These are phyloP conservation scores for Grantiella picta DNA, from an alignment of 2,113 vertebrate species.

Conservation along the genomic window DNA sequence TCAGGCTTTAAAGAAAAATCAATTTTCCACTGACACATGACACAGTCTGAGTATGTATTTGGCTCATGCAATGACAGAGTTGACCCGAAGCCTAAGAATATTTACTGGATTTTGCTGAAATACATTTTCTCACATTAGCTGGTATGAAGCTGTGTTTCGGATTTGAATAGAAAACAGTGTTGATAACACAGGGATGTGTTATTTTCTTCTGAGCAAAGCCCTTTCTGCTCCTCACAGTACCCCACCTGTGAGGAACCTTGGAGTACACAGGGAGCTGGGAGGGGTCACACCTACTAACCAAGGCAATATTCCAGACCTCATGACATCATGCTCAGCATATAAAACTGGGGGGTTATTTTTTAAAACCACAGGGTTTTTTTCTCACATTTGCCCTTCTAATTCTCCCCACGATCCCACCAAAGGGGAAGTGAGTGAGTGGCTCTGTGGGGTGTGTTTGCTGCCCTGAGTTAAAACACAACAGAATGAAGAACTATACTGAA, in stretches of 20 bases:
- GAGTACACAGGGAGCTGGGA: not conserved
- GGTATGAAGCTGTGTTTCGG: not conserved
- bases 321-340: not conserved
- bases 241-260: accelerated
- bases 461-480: not conserved
- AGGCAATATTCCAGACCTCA: not conserved
- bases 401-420: not conserved
- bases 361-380: not conserved
- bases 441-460: not conserved
- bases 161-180: not conserved
- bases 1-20: not conserved
- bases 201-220: accelerated
- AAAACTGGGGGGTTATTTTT: not conserved
- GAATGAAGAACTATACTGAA: not conserved
- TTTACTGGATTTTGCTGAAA: not conserved
- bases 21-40: not conserved
- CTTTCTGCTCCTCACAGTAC: not conserved
- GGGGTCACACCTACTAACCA: no score
- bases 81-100: not conserved
- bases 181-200: not conserved
- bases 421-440: accelerated
- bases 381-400: not conserved
- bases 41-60: not conserved
- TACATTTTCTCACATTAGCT: not conserved
- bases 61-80: not conserved